Evolutionary conservation across 37 sponge, comb jelly and placozoan genomes (phyloP).

Genomic region (Geodia barretti): DNA sequence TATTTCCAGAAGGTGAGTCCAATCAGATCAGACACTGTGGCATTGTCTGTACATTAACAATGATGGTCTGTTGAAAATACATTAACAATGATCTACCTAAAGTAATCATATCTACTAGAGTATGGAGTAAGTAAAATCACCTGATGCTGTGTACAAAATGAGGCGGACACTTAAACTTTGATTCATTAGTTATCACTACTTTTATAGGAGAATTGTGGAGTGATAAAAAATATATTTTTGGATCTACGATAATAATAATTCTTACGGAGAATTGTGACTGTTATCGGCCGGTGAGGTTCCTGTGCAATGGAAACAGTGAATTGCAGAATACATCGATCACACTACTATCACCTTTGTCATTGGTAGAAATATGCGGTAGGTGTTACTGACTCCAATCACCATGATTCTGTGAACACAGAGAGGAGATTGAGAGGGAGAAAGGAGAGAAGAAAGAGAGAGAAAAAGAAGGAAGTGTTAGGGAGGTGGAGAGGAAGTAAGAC

Average conservation of each 20-base stretch:
- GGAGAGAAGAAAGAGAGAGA: too few relatives aligned
- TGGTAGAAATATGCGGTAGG: constrained; percentile 54
- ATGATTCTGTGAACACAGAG: too few relatives aligned
- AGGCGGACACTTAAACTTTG: too few relatives aligned
- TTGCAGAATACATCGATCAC: too few relatives aligned
- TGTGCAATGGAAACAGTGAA: neutral
- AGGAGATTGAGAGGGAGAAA: too few relatives aligned
- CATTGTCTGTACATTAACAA: constrained; percentile 58
- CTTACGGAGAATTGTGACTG: constrained; percentile 60
- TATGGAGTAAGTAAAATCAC: too few relatives aligned
- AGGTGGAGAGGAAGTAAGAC: too few relatives aligned
- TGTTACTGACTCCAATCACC: constrained; percentile 46
- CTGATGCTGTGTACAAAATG: too few relatives aligned
- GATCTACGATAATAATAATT: neutral
- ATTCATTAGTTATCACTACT: neutral
- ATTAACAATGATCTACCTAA: too few relatives aligned
- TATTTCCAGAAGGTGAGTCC: constrained; percentile 86
- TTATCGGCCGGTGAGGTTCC: constrained; percentile 26
- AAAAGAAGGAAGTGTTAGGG: too few relatives aligned
- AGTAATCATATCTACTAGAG: too few relatives aligned
- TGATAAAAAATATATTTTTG: neutral
- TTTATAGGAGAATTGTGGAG: neutral
- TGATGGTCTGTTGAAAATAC: too few relatives aligned
- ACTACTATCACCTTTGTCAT: constrained; percentile 46
- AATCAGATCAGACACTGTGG: constrained; percentile 71